Base-by-base conservation (phyloP, 2,888 invertebrate genomes). In the Drosophila meridiana region DNA sequence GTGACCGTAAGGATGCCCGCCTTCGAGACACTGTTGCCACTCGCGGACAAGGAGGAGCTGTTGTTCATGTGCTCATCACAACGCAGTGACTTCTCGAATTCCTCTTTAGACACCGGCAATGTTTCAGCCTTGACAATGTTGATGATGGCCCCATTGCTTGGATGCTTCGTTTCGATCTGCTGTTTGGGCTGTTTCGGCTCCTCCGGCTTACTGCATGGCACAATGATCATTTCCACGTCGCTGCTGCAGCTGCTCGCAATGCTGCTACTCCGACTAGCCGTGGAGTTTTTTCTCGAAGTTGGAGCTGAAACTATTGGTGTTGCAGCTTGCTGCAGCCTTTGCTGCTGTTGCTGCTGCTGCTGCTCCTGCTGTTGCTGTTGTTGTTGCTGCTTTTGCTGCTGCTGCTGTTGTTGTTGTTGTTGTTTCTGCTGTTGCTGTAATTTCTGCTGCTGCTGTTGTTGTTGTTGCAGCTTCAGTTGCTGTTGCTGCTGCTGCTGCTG, bases 101-200 rank as follows among this genome's bases (percentile, higher is more conserved):
- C 87, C 34, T 89, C 89, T 26, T 82, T 89, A 30, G 84, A 76
- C n/a, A 87, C 26, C 1, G 66, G 20, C 56, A 85, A 34, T 7
- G 84, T 56, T 58, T 89, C 86, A 0, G 86, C 82, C 38, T 82
- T 89, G 0, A 87, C 61, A 45, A 87, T 87, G 66, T 73, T 87
- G 0, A 87, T 72, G 3, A 57, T 28, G 59, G 26, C 26, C 1
- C 28, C 26, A 36, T 30, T 52, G n/a, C n/a, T 9, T 2, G 5
- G 30, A 14, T 53, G 53, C 13, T 48, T 13, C 7, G 30, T 9
- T 26, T 55, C n/a, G 5, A 28, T n/a, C 14, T 7, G 47, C 13
- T 14, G 34, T 9, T 13, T 26, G 3, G 32, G 47, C 9, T 43
- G 55, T 7, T 13, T 26, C 45, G n/a, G 9, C 28, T 71, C 55